phyloP scores from a whole-genome alignment of 2,888 invertebrate genomes.

The Sinodicranocentrus sp. region DNA sequence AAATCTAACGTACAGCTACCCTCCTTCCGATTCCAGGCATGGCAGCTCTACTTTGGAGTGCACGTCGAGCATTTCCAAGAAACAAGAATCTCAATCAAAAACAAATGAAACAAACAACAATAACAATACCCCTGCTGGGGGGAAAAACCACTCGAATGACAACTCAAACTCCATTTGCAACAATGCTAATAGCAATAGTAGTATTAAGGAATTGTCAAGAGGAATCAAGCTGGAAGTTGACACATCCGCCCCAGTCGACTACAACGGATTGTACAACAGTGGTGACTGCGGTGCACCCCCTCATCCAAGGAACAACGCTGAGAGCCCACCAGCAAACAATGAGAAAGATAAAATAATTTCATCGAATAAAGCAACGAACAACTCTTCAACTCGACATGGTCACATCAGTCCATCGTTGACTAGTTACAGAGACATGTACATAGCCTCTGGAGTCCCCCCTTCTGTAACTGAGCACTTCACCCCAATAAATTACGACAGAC shows the following conservation, averaged over 20 bases:
- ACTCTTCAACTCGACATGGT: slow-evolving; percentile 29
- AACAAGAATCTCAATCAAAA: slow-evolving; percentile 47
- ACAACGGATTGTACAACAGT: slow-evolving; percentile 43
- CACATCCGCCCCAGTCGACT: slow-evolving; percentile 34
- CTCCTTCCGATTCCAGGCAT: slow-evolving; percentile 23
- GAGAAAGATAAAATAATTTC: slow-evolving; percentile 54
- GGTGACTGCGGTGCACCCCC: slow-evolving; percentile 22
- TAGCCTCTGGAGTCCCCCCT: slow-evolving; percentile 12
- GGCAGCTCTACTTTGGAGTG: not conserved
- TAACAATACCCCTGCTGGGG: not conserved
- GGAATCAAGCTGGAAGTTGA: slow-evolving; percentile 58
- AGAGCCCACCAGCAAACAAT: slow-evolving; percentile 28
- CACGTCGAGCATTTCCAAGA: slow-evolving; percentile 36
- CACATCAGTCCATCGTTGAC: slow-evolving; percentile 23
- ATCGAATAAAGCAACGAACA: slow-evolving; percentile 45
- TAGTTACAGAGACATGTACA: slow-evolving; percentile 44
- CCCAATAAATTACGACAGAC: slow-evolving; percentile 57
- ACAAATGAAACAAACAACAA: slow-evolving; percentile 14
- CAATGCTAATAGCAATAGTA: slow-evolving; percentile 24
- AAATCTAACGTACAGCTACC: slow-evolving; percentile 58
- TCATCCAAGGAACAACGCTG: slow-evolving; percentile 13
- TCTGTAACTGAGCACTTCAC: slow-evolving; percentile 47
- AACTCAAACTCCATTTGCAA: slow-evolving; percentile 11
- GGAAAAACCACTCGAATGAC: not conserved
- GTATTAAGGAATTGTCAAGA: slow-evolving; percentile 43